Percentiles rank a stretch among this genome's conserved stretches.
These are phyloP conservation scores for Melanotaenia trifasciata DNA, from an alignment of 2,797 vertebrate species.

Conservation along the genomic window DNA sequence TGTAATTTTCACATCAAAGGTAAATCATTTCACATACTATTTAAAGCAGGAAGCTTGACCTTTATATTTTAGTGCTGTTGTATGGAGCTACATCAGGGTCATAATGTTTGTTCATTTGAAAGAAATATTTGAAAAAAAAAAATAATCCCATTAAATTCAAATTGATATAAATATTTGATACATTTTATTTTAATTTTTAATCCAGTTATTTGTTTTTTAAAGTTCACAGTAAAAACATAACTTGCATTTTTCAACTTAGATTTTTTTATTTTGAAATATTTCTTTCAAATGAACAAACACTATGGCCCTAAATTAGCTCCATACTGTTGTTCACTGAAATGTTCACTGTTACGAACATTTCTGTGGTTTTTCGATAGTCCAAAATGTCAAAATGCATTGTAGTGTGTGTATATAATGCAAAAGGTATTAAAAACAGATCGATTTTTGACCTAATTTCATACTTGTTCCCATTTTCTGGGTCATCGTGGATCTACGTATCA, in stretches of 20 bases:
- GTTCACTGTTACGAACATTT: not conserved
- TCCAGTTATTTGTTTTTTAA: too few species aligned
- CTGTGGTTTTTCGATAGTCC: not conserved
- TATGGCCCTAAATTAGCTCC: too few species aligned
- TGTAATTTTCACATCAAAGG: conserved; percentile 11
- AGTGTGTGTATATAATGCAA: not conserved
- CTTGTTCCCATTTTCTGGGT: not conserved
- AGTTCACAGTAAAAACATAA: too few species aligned
- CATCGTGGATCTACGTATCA: not conserved
- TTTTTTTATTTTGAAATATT: too few species aligned
- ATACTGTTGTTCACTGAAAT: not conserved
- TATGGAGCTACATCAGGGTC: too few species aligned
- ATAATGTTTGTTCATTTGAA: too few species aligned
- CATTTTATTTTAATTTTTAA: too few species aligned
- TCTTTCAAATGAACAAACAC: too few species aligned
- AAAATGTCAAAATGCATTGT: not conserved
- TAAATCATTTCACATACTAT: not conserved
- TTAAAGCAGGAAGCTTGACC: not conserved
- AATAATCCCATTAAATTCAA: too few species aligned
- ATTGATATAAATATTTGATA: too few species aligned
- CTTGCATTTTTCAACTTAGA: too few species aligned
- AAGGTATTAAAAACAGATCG: not conserved
- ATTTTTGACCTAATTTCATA: not conserved
- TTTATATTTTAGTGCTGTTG: not conserved
- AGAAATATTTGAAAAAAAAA: too few species aligned